phyloP scores from a whole-genome alignment of 2,113 vertebrate species.

The Percina caprodes region DNA sequence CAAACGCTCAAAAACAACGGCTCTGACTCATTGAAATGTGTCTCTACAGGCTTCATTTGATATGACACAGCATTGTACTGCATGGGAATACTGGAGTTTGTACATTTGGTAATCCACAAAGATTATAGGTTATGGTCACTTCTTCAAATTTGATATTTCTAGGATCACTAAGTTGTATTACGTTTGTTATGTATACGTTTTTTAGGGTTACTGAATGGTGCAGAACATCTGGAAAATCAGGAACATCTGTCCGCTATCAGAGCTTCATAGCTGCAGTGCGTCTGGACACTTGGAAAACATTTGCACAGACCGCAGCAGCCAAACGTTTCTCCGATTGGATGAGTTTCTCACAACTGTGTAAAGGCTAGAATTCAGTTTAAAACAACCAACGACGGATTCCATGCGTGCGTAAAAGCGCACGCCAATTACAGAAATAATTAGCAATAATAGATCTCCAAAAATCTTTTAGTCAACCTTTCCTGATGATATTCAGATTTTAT shows the following conservation, averaged over 20 bases:
- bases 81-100: neutral
- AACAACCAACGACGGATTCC: neutral
- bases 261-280: conserved; percentile 66
- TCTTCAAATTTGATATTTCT: conserved; percentile 2
- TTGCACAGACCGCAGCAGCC: conserved; percentile 75
- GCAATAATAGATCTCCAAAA: neutral
- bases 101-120: neutral
- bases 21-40: conserved; percentile 60
- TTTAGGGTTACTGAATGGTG: conserved; percentile 47
- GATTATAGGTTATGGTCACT: neutral
- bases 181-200: neutral
- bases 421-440: neutral
- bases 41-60: neutral
- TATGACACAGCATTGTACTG: conserved; percentile 10
- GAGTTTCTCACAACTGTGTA: conserved; percentile 36
- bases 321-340: conserved; percentile 63
- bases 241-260: conserved; percentile 82
- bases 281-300: conserved; percentile 81
- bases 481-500: neutral
- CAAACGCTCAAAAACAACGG: conserved; percentile 35
- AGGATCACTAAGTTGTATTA: neutral
- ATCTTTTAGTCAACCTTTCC: no score
- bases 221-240: conserved; percentile 70
- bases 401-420: conserved; percentile 39
- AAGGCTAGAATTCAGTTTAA: neutral